Base-by-base conservation (phyloP, 2,797 vertebrate genomes). In the Sphaeramia orbicularis region DNA sequence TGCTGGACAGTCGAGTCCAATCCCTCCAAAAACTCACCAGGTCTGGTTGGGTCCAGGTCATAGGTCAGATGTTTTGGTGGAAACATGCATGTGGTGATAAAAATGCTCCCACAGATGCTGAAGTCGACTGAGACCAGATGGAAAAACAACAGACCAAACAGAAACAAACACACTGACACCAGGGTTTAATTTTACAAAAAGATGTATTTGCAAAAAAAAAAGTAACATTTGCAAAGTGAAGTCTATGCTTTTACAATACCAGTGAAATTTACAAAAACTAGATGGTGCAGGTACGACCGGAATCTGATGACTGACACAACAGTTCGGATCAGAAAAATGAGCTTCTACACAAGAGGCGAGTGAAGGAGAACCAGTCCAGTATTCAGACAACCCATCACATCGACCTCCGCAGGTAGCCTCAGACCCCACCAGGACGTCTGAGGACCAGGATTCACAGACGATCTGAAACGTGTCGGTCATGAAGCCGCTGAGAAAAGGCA, bases 121-220 rank as follows among this genome's bases (percentile, higher is more conserved):
- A n/a, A n/a, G n/a, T n/a, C n/a, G n/a, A n/a, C n/a, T n/a, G n/a
- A n/a, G n/a, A n/a, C n/a, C n/a, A n/a, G n/a, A n/a, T n/a, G n/a
- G n/a, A n/a, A 13, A 13, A 57, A 48, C 12, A 40, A 41, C 7
- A 27, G 15, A 36, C 51, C 13, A 1, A 58, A 61, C 18, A 60
- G 3, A 42, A 1, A 19, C 1, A 4, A 68, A 80, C 48, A 68
- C 65, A 74, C 11, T 7, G 27, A 81, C 41, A 45, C 27, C 4
- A n/a, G 0, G 4, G 10, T 21, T 3, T 15, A 76, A 61, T 72
- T 90, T 87, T 78, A 83, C 65, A 90, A 86, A 91, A 32, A 88
- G 67, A n/a, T 88, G 79, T 89, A 90, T 92, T 90, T 89, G 84
- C 73, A 75, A 83, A 74, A 76, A 57, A 64, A 71, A 76, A 74